A percentile compares a stretch with the other conserved stretches of the same genome.
These are phyloP conservation scores for Gobius niger DNA, from an alignment of 2,113 vertebrate species.

Conservation along the genomic window DNA sequence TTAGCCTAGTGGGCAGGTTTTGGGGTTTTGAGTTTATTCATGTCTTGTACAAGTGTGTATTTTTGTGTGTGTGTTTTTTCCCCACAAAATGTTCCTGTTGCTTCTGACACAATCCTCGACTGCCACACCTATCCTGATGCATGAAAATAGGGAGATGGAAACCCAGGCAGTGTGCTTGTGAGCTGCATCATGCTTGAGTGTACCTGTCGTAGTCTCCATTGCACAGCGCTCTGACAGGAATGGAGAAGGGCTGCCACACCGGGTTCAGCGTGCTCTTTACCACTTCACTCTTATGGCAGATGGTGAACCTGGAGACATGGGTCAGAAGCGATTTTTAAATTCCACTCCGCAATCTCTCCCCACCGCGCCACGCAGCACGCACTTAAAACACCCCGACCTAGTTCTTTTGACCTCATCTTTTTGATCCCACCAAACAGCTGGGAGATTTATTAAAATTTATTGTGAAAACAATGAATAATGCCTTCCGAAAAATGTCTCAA, in stretches of 20 bases:
- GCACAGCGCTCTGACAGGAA: slow-evolving; percentile 89
- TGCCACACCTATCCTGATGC: not conserved
- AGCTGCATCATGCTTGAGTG: slow-evolving; percentile 25
- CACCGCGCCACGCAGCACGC: slow-evolving; percentile 6
- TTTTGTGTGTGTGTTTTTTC: not conserved
- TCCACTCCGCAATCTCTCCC: not conserved
- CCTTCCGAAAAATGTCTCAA: not conserved
- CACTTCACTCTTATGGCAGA: slow-evolving; percentile 80
- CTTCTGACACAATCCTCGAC: not conserved
- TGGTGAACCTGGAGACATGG: slow-evolving; percentile 72
- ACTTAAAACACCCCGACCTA: slow-evolving; percentile 17
- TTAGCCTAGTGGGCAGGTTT: no score
- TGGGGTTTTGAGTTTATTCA: no score
- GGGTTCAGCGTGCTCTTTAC: slow-evolving; percentile 89
- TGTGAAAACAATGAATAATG: not conserved
- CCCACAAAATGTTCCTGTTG: not conserved
- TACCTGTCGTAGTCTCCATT: slow-evolving; percentile 93
- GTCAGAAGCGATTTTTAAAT: slow-evolving; percentile 29
- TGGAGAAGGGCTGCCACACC: slow-evolving; percentile 87
- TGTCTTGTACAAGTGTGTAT: no score
- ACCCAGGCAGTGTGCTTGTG: not conserved
- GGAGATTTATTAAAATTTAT: not conserved
- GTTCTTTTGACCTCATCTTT: slow-evolving; percentile 23
- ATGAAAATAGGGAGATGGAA: not conserved
- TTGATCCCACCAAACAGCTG: slow-evolving; percentile 5